Base-by-base conservation (phyloP, 2,888 invertebrate species). In the Lutraria lutraria region DNA sequence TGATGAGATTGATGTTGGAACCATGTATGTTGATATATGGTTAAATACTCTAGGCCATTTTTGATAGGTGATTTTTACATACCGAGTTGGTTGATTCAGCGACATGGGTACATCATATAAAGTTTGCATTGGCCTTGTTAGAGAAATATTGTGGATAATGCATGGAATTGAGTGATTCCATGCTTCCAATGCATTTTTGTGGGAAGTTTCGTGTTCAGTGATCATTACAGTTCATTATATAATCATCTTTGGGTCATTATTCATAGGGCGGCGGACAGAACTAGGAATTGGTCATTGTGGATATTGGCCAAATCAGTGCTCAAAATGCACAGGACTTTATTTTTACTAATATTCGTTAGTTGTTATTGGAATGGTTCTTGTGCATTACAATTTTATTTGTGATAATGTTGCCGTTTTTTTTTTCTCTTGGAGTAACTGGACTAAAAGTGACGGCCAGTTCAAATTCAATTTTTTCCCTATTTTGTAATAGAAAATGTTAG, bases 311-410 rank as follows among this genome's bases (percentile, higher is more conserved):
- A 76, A 34, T 29, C 31, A 31, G 76, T 76, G 76, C 76, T 76
- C 76, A 76, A 76, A 76, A 76, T 76, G 76, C 76, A 76, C 76
- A 76, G 31, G 76, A 76, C 31, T 76, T 34, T 76, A 76, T 76
- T 76, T 76, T 31, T 76, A 76, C 76, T 4, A 16, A 15, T 31
- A 76, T 19, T 76, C 31, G 76, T 76, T 76, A 76, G 76, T 76
- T 76, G 76, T 76, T 76, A 19, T 16, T 76, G 76, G 19, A 76
- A 76, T 76, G 34, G 16, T 76, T 76, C 76, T 60, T 83, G 83
- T 83, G 83, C 63, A 83, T 60, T 43, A 34, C 43, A 43, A 34
- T 81, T 81, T 81, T 83, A 63, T 83, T 83, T 72, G 83, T 83
- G 83, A 68, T 83, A 52, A 68, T 83, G 16, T 83, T 63, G 29